These are phyloP conservation scores for Volucella inflata DNA, from an alignment of 2,888 invertebrate genomes.

Conservation along the genomic window DNA sequence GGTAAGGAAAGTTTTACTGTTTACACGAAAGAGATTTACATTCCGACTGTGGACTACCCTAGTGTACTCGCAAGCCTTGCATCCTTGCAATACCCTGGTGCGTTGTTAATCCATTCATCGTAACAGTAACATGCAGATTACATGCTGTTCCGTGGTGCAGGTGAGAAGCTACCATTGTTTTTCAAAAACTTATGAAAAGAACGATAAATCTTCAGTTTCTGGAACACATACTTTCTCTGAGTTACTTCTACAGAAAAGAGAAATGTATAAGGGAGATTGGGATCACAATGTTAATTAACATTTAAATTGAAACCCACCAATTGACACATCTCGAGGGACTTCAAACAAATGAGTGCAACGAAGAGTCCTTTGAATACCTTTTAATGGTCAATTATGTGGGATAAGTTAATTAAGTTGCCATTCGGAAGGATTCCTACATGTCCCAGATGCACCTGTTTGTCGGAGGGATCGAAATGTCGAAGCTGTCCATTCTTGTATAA, in stretches of 20 bases:
- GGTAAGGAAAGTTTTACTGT: background rate
- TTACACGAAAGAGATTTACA: constrained; percentile 5
- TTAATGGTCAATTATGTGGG: constrained; percentile 39
- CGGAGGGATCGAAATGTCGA: background rate
- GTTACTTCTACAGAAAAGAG: background rate
- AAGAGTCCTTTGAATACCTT: constrained; percentile 15
- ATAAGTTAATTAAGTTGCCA: constrained; percentile 40
- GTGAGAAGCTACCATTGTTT: constrained; percentile 19
- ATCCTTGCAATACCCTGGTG: constrained; percentile 11
- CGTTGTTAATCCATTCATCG: constrained; percentile 32
- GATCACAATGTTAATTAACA: constrained; percentile 25
- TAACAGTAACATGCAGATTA: constrained; percentile 14
- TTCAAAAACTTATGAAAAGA: constrained; percentile 25
- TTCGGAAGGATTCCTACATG: constrained; percentile 24
- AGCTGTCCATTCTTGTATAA: background rate
- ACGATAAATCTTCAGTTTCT: constrained; percentile 37
- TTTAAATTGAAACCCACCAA: constrained; percentile 14
- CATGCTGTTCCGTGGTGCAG: background rate
- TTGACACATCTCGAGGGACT: background rate
- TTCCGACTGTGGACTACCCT: constrained; percentile 6
- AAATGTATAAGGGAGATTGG: background rate
- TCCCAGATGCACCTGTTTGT: background rate
- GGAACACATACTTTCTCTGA: constrained; percentile 7
- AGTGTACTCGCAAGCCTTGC: constrained; percentile 4
- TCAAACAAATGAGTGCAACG: background rate